Percentiles rank a stretch among this genome's conserved stretches.
Evolutionary conservation across 2,888 invertebrate genomes (phyloP).

Genomic region (Folsomia manolachei): DNA sequence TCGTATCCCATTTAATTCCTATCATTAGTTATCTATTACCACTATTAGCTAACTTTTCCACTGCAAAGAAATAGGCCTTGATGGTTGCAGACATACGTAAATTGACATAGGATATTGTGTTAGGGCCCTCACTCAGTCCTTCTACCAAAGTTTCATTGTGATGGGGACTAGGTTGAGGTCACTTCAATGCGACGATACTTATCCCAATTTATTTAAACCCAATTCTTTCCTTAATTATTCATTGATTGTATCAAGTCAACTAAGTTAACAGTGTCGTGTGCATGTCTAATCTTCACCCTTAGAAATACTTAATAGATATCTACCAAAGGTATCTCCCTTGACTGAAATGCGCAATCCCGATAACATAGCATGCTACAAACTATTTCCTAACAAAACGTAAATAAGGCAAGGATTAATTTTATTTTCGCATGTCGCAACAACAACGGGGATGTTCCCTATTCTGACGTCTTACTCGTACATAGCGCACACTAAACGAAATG

Average conservation of each 20-base stretch:
- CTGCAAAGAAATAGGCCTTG: neutral
- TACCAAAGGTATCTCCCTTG: neutral
- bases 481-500: too few relatives aligned
- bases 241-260: too few relatives aligned
- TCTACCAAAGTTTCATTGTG: neutral
- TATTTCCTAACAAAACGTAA: neutral
- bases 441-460: neutral
- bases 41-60: slow-evolving; percentile 1
- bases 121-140: neutral
- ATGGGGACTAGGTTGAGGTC: slow-evolving; percentile 4
- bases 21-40: neutral
- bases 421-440: neutral
- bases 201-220: neutral
- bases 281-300: neutral
- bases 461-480: too few relatives aligned
- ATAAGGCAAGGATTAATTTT: neutral
- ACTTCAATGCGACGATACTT: neutral
- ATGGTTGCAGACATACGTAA: neutral
- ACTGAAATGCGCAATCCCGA: neutral
- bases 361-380: neutral
- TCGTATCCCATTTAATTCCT: slow-evolving; percentile 4
- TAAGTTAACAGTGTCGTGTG: too few relatives aligned
- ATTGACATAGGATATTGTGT: neutral
- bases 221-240: neutral
- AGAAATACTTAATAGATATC: neutral